Evolutionary conservation across 1,140 invertebrate species (phyloP), one percentile per base, ranked within the genome.

Genomic region (Dreissena polymorpha): DNA sequence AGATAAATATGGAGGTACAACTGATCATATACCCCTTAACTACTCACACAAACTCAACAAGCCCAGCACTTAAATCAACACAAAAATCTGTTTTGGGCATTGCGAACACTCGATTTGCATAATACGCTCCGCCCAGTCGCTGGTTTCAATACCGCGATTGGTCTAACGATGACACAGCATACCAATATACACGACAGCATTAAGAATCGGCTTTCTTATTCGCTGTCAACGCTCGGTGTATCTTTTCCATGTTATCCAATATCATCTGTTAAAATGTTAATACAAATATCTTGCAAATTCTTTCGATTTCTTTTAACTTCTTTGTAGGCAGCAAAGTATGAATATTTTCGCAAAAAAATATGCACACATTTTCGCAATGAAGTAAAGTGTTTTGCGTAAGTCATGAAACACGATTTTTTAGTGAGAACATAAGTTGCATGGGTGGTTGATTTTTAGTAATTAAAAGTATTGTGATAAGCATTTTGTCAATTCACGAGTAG

Each of bases 31-130:
- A 79, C 84, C 81, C 67, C 67, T 82, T 84, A 84, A 88, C 75
- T 85, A 83, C 82, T 82, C 78, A 71, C 51, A 83, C 77, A 81
- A 86, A 85, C 85, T 83, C 85, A 81, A 75, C 72, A 74, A 88
- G 84, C 39, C 83, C 83, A 85, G 70, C 74, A 88, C 83, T 88
- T 88, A 88, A 88, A 85, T 88, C 85, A 85, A 80, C 80, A 86
- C 78, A 86, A 82, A 82, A 82, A 82, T 63, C 75, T 79, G 83
- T 78, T 60, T 60, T 81, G 64, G 83, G 75, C 74, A 86, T 85
- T 64, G 68, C 68, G 80, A 71, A 70, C 74, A 77, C 68, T 67
- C 65, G 67, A 86, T 84, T 85, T 84, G 82, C 64, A 73, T 74
- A 80, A 10, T 53, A 71, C 55, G 74, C 83, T 55, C 79, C 87